phyloP scores from a whole-genome alignment of 2,113 vertebrate genomes.

The Perca fluviatilis region DNA sequence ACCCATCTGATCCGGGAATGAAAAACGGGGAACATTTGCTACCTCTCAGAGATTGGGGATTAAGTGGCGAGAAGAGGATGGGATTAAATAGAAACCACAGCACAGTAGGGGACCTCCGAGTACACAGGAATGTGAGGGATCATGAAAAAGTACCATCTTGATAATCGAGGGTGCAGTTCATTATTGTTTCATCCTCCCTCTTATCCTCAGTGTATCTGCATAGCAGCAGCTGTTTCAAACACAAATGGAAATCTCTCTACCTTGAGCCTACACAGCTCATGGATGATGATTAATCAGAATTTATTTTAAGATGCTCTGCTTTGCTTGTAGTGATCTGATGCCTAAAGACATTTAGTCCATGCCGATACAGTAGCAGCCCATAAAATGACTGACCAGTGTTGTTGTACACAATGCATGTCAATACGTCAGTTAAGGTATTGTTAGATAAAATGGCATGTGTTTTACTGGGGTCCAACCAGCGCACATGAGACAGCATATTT shows the following conservation, averaged over 20 bases:
- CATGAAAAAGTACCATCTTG: background rate
- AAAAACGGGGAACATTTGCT: slow-evolving; percentile 23
- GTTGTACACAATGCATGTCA: background rate
- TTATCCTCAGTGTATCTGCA: background rate
- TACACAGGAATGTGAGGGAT: slow-evolving; percentile 18
- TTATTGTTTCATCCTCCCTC: background rate
- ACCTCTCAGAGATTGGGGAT: slow-evolving; percentile 32
- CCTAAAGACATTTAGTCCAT: background rate
- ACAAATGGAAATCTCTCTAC: background rate
- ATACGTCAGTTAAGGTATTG: background rate
- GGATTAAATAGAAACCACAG: background rate
- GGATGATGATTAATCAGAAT: background rate
- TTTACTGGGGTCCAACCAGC: background rate
- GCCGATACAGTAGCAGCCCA: background rate
- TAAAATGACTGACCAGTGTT: background rate
- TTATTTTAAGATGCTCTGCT: background rate
- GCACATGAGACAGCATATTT: too few species aligned
- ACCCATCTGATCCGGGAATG: slow-evolving; percentile 20
- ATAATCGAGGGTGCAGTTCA: background rate
- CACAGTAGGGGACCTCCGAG: slow-evolving; percentile 23
- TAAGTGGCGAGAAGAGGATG: slow-evolving; percentile 7
- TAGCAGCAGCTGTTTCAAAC: background rate
- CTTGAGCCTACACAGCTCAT: background rate
- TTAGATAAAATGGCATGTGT: background rate
- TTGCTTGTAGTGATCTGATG: background rate